Evolutionary conservation across 1,140 invertebrate species (phyloP).

Genomic region (Formica selysi): DNA sequence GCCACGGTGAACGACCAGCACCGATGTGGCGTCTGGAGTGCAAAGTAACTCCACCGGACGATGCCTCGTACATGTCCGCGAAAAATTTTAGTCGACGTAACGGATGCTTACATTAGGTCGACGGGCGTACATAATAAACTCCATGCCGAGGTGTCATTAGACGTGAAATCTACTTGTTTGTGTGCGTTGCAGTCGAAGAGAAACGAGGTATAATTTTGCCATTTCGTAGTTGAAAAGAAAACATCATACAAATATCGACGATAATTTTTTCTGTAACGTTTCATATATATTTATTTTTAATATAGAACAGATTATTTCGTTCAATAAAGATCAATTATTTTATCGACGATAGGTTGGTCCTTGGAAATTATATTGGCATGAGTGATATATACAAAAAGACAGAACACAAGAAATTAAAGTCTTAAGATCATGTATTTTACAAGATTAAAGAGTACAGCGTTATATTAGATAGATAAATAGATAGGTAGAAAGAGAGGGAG

Average conservation of each 20-base stretch:
- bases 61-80: constrained; percentile 67
- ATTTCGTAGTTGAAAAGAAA: not conserved
- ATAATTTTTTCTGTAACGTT: not conserved
- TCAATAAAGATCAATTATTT: not conserved
- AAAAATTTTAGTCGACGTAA: constrained; percentile 68
- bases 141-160: constrained; percentile 42
- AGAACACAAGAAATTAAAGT: not conserved
- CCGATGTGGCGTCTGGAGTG: constrained; percentile 70
- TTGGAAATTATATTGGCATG: not conserved
- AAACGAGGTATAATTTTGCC: constrained; percentile 40
- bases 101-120: constrained; percentile 47
- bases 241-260: not conserved
- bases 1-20: constrained; percentile 75
- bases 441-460: not conserved
- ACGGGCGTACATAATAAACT: constrained; percentile 43
- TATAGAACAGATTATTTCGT: not conserved
- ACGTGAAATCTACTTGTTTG: constrained; percentile 47
- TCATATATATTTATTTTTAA: not conserved
- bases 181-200: constrained; percentile 18
- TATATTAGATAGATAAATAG: not conserved
- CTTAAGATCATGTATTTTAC: constrained; percentile 7
- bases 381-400: constrained; percentile 1
- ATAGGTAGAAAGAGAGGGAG: not conserved
- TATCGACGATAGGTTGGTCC: not conserved
- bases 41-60: constrained; percentile 67